phyloP scores from a whole-genome alignment of 2,888 invertebrate genomes.

The Brachypalpus laphriformis region DNA sequence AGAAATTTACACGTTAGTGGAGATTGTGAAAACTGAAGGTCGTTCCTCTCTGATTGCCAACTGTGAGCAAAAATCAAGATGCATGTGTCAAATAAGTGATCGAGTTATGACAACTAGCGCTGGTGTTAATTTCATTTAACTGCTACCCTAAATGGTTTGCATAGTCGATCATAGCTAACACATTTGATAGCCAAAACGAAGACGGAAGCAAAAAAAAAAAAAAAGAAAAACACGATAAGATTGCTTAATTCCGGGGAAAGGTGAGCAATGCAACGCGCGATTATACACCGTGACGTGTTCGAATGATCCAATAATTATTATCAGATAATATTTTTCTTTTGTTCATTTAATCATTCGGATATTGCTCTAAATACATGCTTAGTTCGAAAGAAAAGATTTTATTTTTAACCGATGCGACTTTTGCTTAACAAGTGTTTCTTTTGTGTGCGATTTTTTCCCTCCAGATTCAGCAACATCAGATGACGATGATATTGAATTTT shows the following conservation, averaged over 20 bases:
- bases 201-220: not conserved
- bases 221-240: not conserved
- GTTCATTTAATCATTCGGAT: not conserved
- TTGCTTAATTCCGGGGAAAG: conserved; percentile 18
- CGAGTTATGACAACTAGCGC: conserved; percentile 14
- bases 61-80: not conserved
- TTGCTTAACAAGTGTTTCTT: not conserved
- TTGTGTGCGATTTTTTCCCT: conserved; percentile 69
- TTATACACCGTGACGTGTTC: conserved; percentile 15
- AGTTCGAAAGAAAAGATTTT: not conserved
- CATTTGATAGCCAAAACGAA: conserved; percentile 8
- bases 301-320: conserved; percentile 1
- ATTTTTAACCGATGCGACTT: not conserved
- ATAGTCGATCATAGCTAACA: not conserved
- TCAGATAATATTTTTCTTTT: conserved; percentile 23
- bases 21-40: conserved; percentile 3
- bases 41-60: conserved; percentile 15
- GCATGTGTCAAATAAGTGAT: conserved; percentile 18
- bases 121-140: conserved; percentile 13
- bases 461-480: conserved; percentile 82
- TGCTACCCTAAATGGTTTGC: conserved; percentile 26
- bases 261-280: conserved; percentile 29
- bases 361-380: not conserved
- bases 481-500: conserved; percentile 91
- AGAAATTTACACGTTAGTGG: not conserved